Conservation (phyloP, 2,797 vertebrate species). For the Coluber constrictor region DNA sequence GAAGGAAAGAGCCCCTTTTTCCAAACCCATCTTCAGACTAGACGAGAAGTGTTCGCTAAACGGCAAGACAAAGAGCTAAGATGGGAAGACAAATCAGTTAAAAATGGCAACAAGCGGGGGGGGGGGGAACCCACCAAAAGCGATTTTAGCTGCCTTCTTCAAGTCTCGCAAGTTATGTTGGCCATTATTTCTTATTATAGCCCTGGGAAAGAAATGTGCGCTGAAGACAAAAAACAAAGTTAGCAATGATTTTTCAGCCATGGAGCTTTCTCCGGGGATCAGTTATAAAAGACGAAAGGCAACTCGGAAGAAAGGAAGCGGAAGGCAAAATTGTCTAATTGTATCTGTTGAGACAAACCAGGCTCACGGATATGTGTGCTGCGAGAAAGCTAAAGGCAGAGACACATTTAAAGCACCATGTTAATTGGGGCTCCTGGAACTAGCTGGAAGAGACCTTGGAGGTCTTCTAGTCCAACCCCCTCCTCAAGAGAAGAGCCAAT, state of each 20-base stretch:
- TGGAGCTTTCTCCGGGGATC: conserved; percentile 54
- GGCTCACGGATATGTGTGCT: background rate
- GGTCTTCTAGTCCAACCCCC: background rate
- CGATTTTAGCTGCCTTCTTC: conserved; percentile 38
- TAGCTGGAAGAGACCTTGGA: background rate
- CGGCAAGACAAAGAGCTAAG: conserved; percentile 41
- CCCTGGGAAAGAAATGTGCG: conserved; percentile 57
- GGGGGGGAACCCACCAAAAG: conserved; percentile 26
- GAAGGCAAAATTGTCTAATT: conserved; percentile 39
- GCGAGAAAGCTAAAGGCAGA: background rate
- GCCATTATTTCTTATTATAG: conserved; percentile 60
- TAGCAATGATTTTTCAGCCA: conserved; percentile 64
- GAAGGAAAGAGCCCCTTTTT: background rate
- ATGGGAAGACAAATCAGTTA: conserved; percentile 56
- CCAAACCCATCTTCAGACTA: conserved; percentile 13
- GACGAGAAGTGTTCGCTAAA: conserved; percentile 23
- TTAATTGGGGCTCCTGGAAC: background rate
- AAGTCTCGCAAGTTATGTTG: conserved; percentile 37
- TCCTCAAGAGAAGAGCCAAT: background rate
- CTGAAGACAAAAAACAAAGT: conserved; percentile 57
- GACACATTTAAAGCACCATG: background rate
- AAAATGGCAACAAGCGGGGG: conserved; percentile 46
- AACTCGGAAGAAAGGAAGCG: conserved; percentile 32
- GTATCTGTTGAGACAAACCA: background rate
- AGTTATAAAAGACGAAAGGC: conserved; percentile 53